Conservation (phyloP, 2,113 vertebrate genomes). For the Pardalotus punctatus region DNA sequence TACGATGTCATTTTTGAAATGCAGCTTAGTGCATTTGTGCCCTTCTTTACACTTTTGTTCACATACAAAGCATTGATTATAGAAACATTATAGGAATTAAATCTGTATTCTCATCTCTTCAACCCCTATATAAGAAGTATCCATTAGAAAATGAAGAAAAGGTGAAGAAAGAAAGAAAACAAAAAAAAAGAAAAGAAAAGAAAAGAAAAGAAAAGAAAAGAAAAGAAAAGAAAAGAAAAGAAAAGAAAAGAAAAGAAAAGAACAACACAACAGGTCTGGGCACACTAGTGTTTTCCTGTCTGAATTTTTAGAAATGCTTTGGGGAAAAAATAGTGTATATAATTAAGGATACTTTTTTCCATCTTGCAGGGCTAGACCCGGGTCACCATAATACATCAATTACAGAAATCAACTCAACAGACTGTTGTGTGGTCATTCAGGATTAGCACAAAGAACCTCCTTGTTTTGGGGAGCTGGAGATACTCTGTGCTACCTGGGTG, state of each 20-base stretch:
- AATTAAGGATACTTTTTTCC: neutral
- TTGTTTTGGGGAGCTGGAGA: neutral
- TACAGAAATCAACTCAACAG: neutral
- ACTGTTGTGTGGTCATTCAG: fast-evolving
- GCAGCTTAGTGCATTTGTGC: constrained; percentile 60
- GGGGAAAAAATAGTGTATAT: neutral
- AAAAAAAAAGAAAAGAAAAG: fast-evolving
- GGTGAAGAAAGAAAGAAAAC: too few relatives aligned
- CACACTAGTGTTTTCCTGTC: neutral
- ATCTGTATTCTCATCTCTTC: constrained; percentile 47
- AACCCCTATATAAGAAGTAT: neutral
- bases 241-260: too few relatives aligned
- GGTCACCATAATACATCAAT: neutral
- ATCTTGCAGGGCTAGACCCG: neutral
- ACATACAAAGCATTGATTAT: constrained; percentile 72
- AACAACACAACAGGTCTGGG: too few relatives aligned
- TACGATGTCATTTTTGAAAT: constrained; percentile 68
- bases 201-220: fast-evolving
- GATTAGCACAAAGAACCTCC: neutral
- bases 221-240: fast-evolving
- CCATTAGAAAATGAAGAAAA: constrained; percentile 35
- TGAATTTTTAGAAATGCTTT: constrained; percentile 27
- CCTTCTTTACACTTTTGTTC: constrained; percentile 72
- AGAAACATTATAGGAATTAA: constrained; percentile 68
- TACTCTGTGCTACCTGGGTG: neutral